A percentile compares a stretch with the other conserved stretches of the same genome.
Evolutionary conservation across 1,140 invertebrate genomes (phyloP).

Genomic region (Papilio helenus): DNA sequence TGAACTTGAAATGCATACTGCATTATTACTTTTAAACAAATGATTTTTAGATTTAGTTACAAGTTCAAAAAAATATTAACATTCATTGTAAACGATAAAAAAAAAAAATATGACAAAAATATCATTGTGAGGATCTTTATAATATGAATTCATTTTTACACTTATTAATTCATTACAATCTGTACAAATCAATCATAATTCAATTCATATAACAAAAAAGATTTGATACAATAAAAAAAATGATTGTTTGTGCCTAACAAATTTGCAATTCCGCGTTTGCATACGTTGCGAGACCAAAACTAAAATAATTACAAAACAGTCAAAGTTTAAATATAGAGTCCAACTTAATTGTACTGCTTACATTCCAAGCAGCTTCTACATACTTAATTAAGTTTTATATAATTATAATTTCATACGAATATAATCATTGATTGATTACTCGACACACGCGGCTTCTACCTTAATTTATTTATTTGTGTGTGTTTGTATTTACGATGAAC

Average conservation of each 20-base stretch:
- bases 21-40: neutral
- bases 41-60: neutral
- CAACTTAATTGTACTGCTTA: neutral
- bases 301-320: neutral
- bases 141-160: conserved; percentile 1
- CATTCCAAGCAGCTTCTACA: neutral
- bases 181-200: neutral
- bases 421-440: conserved; percentile 39
- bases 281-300: neutral
- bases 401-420: conserved; percentile 30
- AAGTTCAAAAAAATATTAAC: neutral
- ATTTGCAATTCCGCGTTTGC: neutral
- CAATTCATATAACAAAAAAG: neutral
- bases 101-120: neutral
- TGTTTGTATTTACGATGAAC: neutral
- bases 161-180: neutral
- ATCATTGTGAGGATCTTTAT: neutral
- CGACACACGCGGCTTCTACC: conserved; percentile 37
- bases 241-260: neutral
- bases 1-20: neutral
- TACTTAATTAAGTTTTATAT: conserved; percentile 5
- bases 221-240: neutral
- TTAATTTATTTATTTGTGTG: conserved; percentile 21
- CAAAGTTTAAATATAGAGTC: neutral
- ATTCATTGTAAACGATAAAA: neutral